Conservation (phyloP, 2,888 invertebrate genomes). For the Macrosoma leucophasiata region DNA sequence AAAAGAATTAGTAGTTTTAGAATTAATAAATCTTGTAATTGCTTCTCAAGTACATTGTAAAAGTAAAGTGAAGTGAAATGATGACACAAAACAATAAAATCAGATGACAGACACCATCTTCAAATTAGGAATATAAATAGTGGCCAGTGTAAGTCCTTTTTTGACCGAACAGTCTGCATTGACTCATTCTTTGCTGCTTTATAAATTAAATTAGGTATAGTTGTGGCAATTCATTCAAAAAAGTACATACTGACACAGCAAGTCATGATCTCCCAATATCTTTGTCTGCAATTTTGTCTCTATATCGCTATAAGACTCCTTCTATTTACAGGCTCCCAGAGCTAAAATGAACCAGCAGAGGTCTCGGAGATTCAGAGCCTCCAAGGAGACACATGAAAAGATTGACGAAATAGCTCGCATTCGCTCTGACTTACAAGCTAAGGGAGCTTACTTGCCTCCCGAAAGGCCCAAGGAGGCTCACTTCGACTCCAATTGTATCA, state of each 20-base stretch:
- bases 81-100: too few species aligned
- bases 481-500: constrained; percentile 99
- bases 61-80: too few species aligned
- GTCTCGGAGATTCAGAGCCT: constrained; percentile 96
- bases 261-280: background rate
- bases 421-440: constrained; percentile 81
- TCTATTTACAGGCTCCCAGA: constrained; percentile 85
- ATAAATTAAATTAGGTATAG: too few species aligned
- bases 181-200: too few species aligned
- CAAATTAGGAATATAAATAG: too few species aligned
- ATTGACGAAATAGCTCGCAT: constrained; percentile 88
- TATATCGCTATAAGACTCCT: background rate
- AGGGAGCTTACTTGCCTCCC: constrained; percentile 86
- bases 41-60: too few species aligned
- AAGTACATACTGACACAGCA: background rate
- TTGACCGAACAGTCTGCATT: too few species aligned
- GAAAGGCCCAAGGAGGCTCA: constrained; percentile 94
- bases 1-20: too few species aligned
- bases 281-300: background rate
- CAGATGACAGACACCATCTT: too few species aligned
- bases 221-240: background rate
- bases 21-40: too few species aligned
- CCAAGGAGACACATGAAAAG: constrained; percentile 95
- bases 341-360: constrained; percentile 99
- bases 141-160: too few species aligned